These are phyloP conservation scores for Leucoptera coffeella DNA, from an alignment of 2,888 invertebrate genomes.

Conservation along the genomic window DNA sequence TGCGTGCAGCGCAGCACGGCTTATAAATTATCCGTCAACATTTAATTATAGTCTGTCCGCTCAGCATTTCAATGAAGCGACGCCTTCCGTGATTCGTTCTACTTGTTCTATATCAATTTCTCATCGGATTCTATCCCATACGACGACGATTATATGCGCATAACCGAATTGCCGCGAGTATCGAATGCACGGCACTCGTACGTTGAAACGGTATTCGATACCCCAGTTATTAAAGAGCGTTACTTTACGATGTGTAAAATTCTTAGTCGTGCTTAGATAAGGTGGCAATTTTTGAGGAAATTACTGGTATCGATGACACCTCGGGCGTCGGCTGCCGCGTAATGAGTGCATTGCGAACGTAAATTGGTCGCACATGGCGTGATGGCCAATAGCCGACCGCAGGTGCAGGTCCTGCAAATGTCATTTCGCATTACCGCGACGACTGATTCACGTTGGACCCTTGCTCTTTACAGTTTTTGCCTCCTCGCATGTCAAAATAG, in stretches of 20 bases:
- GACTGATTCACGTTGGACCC: too few species aligned
- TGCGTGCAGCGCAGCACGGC: constrained; percentile 5
- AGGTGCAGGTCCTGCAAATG: constrained; percentile 31
- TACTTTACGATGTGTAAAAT: too few species aligned
- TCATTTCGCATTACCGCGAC: too few species aligned
- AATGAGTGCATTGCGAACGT: constrained; percentile 37
- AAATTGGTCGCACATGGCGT: constrained; percentile 49
- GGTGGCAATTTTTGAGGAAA: constrained; percentile 41
- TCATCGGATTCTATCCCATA: neutral
- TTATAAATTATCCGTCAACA: constrained; percentile 21
- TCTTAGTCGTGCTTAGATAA: too few species aligned
- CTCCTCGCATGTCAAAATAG: neutral
- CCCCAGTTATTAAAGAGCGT: too few species aligned
- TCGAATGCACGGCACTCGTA: too few species aligned
- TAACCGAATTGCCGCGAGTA: too few species aligned
- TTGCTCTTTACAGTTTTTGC: too few species aligned
- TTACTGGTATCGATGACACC: constrained; percentile 35
- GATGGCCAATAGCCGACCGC: constrained; percentile 35
- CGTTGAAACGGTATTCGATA: too few species aligned
- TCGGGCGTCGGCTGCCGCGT: constrained; percentile 28
- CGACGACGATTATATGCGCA: too few species aligned
- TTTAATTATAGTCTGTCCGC: constrained; percentile 17
- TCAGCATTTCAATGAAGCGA: constrained; percentile 14
- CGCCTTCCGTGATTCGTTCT: constrained; percentile 11
- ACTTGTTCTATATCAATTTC: neutral